Evolutionary conservation across 2,888 invertebrate species (phyloP).

Genomic region (Heliconius hortense): DNA sequence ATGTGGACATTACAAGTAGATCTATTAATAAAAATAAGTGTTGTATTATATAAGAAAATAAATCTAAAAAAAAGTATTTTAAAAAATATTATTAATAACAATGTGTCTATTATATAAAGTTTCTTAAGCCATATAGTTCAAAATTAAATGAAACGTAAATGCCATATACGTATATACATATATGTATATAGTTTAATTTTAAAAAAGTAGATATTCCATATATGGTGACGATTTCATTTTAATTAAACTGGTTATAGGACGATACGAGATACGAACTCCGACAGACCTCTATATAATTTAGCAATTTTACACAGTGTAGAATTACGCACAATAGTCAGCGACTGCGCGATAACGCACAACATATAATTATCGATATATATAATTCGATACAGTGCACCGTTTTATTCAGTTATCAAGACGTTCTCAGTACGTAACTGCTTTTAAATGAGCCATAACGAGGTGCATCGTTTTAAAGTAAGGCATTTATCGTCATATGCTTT

Average conservation of each 20-base stretch:
- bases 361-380: slow-evolving; percentile 70
- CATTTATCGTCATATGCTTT: slow-evolving; percentile 61
- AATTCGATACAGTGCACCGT: slow-evolving; percentile 62
- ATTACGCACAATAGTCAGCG: slow-evolving; percentile 76
- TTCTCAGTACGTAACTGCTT: slow-evolving; percentile 66
- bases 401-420: slow-evolving; percentile 58
- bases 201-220: slow-evolving; percentile 6
- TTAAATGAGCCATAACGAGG: slow-evolving; percentile 68
- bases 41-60: not conserved
- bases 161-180: not conserved
- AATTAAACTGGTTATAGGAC: slow-evolving; percentile 26
- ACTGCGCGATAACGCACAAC: slow-evolving; percentile 66
- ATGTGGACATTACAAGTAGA: too few relatives aligned
- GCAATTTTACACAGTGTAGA: slow-evolving; percentile 69
- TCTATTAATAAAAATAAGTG: too few relatives aligned
- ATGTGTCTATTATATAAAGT: too few relatives aligned
- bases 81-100: too few relatives aligned
- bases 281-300: slow-evolving; percentile 65
- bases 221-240: slow-evolving; percentile 10
- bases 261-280: slow-evolving; percentile 33
- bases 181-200: slow-evolving; percentile 6
- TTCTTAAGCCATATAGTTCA: not conserved
- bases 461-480: slow-evolving; percentile 49
- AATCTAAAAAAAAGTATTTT: too few relatives aligned
- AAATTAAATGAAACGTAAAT: not conserved